Evolutionary conservation across 2,797 vertebrate genomes (phyloP).

Genomic region (Lithobates pipiens): DNA sequence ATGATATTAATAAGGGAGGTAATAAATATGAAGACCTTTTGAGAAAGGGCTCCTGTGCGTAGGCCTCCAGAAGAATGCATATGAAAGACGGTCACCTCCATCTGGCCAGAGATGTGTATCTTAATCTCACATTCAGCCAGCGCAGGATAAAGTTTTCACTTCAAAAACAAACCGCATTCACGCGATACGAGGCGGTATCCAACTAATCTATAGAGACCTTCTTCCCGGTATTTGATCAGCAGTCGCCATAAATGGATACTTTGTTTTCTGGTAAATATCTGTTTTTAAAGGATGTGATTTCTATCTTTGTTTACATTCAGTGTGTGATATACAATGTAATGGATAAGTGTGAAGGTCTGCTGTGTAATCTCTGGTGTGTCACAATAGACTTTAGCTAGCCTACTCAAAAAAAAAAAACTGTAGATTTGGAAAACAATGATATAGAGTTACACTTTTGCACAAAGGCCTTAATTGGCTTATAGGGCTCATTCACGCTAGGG

Average conservation of each 20-base stretch:
- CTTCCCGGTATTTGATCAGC: not conserved
- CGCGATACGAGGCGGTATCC: not conserved
- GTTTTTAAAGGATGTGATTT: not conserved
- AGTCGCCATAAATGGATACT: not conserved
- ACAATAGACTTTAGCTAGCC: not conserved
- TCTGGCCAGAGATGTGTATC: conserved; percentile 30
- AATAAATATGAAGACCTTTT: conserved; percentile 35
- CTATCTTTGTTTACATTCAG: not conserved
- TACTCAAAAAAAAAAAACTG: not conserved
- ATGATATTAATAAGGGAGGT: conserved; percentile 16
- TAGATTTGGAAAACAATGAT: not conserved
- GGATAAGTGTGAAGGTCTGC: not conserved
- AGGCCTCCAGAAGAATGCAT: conserved; percentile 50
- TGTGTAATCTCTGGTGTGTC: not conserved
- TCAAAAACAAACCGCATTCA: conserved; percentile 23
- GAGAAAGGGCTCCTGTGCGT: conserved; percentile 1
- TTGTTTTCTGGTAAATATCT: conserved; percentile 20
- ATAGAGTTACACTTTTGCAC: too few relatives aligned
- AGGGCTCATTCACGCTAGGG: too few relatives aligned
- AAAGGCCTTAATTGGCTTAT: not conserved
- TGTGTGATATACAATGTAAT: not conserved
- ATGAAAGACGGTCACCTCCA: conserved; percentile 52
- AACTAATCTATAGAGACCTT: conserved; percentile 24
- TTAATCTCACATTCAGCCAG: not conserved
- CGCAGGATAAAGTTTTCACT: conserved; percentile 10